Evolutionary conservation across 1,140 invertebrate species (phyloP).

Genomic region (Delia radicum): DNA sequence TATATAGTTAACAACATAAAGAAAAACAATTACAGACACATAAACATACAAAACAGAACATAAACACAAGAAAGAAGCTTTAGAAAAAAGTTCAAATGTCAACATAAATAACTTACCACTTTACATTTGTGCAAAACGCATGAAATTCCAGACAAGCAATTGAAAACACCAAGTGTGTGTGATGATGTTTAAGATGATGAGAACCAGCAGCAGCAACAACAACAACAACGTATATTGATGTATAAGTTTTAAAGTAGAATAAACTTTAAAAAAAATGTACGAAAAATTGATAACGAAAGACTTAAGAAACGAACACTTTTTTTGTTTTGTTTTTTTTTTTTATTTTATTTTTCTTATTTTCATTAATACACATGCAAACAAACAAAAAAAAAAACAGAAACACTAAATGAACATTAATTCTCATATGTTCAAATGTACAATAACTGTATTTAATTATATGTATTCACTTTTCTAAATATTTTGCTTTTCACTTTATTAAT

Average conservation of each 20-base stretch:
- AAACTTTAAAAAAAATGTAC: too few relatives aligned
- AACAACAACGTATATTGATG: neutral
- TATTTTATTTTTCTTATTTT: neutral
- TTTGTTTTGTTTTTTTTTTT: too few relatives aligned
- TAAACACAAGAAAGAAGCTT: neutral
- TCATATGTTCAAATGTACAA: too few relatives aligned
- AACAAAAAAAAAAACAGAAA: too few relatives aligned
- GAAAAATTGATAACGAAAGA: too few relatives aligned
- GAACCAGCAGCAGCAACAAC: neutral
- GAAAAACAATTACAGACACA: neutral
- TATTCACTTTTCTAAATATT: neutral
- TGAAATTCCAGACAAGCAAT: neutral
- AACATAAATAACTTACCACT: neutral
- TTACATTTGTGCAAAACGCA: conserved; percentile 3
- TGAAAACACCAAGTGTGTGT: neutral
- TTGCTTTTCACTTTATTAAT: neutral
- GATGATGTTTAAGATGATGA: neutral
- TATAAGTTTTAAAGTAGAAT: neutral
- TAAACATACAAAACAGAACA: neutral
- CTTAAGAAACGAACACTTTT: conserved; percentile 13
- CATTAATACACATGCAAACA: too few relatives aligned
- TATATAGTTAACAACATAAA: neutral
- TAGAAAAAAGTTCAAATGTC: neutral
- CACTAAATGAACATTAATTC: too few relatives aligned
- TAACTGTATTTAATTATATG: neutral